Conservation (phyloP, 2,888 invertebrate species). For the Cephus rjabovi region DNA sequence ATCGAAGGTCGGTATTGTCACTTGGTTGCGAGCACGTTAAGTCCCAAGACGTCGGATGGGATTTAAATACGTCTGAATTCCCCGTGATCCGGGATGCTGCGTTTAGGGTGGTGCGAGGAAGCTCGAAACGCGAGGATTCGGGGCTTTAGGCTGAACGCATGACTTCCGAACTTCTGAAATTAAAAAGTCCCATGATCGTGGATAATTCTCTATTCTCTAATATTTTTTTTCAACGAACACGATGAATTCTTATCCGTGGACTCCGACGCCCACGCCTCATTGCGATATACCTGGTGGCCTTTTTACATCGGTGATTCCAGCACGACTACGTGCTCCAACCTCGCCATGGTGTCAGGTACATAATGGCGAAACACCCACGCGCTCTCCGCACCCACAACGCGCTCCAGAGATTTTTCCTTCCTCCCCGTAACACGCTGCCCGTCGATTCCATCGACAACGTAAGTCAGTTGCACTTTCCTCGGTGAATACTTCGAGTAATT, state of each 20-base stretch:
- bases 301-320: constrained; percentile 31
- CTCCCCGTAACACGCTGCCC: background rate
- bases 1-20: constrained; percentile 27
- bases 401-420: constrained; percentile 1
- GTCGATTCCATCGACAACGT: background rate
- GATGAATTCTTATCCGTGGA: constrained; percentile 5
- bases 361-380: constrained; percentile 48
- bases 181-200: background rate
- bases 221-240: background rate
- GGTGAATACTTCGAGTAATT: background rate
- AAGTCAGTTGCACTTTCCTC: background rate
- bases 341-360: constrained; percentile 47
- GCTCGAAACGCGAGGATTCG: background rate
- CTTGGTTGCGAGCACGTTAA: background rate
- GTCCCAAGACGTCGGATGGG: background rate
- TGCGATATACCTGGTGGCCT: constrained; percentile 7
- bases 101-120: background rate
- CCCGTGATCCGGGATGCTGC: background rate
- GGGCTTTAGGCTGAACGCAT: background rate
- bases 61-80: background rate
- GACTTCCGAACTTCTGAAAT: background rate
- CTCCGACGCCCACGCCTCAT: constrained; percentile 2
- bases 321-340: constrained; percentile 28
- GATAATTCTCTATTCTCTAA: background rate
- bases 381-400: constrained; percentile 21